Evolutionary conservation across 2,113 vertebrate species (phyloP).

Genomic region (Mobula birostris): DNA sequence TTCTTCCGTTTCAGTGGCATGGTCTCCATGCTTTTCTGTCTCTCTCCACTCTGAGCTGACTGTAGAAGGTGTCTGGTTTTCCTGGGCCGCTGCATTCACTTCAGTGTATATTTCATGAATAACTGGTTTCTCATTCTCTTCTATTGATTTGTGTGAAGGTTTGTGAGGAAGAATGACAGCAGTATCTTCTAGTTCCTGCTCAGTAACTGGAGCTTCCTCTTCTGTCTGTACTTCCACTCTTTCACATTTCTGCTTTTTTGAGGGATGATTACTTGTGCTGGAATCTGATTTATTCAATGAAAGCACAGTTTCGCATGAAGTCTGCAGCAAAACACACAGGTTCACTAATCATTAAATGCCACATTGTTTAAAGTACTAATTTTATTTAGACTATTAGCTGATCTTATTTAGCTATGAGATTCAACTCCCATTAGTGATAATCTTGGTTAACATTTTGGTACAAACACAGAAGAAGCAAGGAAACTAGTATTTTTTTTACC

Average conservation of each 20-base stretch:
- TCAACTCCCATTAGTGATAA: no score
- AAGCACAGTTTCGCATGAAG: neutral
- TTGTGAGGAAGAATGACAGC: neutral
- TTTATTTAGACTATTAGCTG: neutral
- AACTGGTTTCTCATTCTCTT: neutral
- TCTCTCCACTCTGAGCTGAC: neutral
- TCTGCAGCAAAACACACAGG: neutral
- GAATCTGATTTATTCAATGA: neutral
- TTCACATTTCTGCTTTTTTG: constrained; percentile 22
- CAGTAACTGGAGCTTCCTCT: neutral
- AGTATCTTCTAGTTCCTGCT: neutral
- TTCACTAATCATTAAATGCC: neutral
- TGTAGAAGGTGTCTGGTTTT: neutral
- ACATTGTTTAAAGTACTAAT: neutral
- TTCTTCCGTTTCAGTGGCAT: neutral
- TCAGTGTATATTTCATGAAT: neutral
- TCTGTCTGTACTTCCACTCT: neutral
- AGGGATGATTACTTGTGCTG: neutral
- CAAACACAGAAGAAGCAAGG: neutral
- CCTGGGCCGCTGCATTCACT: neutral
- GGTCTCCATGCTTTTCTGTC: neutral
- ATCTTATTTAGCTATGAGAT: neutral
- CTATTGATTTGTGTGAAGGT: neutral
- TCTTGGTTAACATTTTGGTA: neutral
- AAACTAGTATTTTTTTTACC: neutral